Evolutionary conservation across 2,113 vertebrate species (phyloP), one percentile per base, ranked within the genome.

Genomic region (Anseranas semipalmata): DNA sequence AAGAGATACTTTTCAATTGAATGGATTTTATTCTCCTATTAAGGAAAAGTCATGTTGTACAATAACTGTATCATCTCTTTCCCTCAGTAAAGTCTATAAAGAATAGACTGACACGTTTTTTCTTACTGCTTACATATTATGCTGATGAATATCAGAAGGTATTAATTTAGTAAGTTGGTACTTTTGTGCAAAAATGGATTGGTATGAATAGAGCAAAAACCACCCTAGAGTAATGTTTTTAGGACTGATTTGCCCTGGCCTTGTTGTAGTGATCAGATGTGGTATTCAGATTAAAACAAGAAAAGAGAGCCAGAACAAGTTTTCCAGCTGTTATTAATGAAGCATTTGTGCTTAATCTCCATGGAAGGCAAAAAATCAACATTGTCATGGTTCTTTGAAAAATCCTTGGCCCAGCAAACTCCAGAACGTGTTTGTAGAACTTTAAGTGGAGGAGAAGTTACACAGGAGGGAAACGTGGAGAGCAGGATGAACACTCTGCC

Each of bases 1-100:
- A 79, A 58, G 80, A 76, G 19, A 21, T 1, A 5, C 25, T 94
- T 94, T 85, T 74, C 84, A 79, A 12, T 3, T 2, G 62, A 68
- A 91, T 20, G 17, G 41, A 82, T 79, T 70, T 91, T 93, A 71
- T 87, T 95, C 15, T 89, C 92, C 89, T 94, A 95, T 91, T 67
- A 96, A 87, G 91, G 95, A 89, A 75, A 89, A 93, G 50, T 94
- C n/a, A 27, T 70, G 21, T 33, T 89, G 37, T 59, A 63, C 41
- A 92, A 56, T 77, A 87, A 43, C 70, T 87, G 41, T 37, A 55
- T 63, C 89, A 85, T 59, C 41, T 85, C 53, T 82, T 62, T 15
- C 14, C 12, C 41, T 73, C 28, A 28, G 62, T 73, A 72, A 89
- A 89, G 15, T 11, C n/a, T 70, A 25, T 85, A 27, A 93, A 92